These are phyloP conservation scores for Nasonia oneida DNA, from an alignment of 2,888 invertebrate species.

Conservation along the genomic window DNA sequence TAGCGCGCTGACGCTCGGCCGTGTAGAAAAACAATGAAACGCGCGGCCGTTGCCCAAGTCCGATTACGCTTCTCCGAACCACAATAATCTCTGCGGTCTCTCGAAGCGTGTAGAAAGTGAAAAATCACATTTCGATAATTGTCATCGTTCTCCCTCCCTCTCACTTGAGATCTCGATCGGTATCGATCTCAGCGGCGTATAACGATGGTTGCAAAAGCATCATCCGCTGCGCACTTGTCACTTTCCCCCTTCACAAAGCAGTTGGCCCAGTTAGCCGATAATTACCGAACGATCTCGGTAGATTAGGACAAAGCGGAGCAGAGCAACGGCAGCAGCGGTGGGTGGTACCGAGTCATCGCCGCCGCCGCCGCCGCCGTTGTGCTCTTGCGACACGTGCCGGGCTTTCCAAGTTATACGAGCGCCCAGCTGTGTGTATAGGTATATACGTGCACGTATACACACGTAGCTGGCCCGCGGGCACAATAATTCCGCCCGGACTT, in stretches of 20 bases:
- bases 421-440: neutral
- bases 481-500: conserved; percentile 42
- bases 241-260: conserved; percentile 56
- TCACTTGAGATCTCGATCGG: neutral
- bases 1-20: conserved; percentile 5
- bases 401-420: conserved; percentile 14
- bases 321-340: conserved; percentile 53
- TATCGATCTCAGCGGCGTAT: conserved; percentile 11
- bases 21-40: conserved; percentile 36
- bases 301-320: conserved; percentile 58
- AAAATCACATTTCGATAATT: conserved; percentile 41
- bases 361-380: conserved; percentile 15
- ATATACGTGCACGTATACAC: neutral
- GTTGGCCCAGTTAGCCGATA: conserved; percentile 60
- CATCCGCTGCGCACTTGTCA: conserved; percentile 59
- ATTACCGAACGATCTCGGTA: conserved; percentile 59
- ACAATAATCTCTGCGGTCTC: neutral
- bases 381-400: conserved; percentile 17
- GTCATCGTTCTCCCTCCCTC: neutral
- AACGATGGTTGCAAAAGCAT: conserved; percentile 57
- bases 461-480: conserved; percentile 7
- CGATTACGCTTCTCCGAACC: conserved; percentile 25
- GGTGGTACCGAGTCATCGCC: conserved; percentile 65
- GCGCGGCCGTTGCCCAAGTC: conserved; percentile 1
- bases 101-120: conserved; percentile 27